Conservation (phyloP, 2,113 vertebrate genomes). For the Pollimyrus isidori region DNA sequence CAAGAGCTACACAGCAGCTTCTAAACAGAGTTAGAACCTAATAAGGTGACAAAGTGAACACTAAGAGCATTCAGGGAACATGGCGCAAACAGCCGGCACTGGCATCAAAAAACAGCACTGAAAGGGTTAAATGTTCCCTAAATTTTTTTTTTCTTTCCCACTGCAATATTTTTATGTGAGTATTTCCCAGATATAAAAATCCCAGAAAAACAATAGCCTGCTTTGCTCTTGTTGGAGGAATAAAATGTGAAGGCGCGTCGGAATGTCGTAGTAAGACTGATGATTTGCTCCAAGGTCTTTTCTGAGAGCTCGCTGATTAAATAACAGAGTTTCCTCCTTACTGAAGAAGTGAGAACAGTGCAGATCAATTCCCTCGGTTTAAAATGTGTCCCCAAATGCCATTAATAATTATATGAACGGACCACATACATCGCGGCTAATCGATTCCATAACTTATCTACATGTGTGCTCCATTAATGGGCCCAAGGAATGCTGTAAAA, state of each 20-base stretch:
- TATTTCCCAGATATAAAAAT: neutral
- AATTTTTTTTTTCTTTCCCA: neutral
- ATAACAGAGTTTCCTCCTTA: slow-evolving; percentile 17
- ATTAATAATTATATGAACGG: slow-evolving; percentile 42
- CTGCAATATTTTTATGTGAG: neutral
- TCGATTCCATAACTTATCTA: slow-evolving; percentile 62
- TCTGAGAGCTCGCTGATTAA: slow-evolving; percentile 11
- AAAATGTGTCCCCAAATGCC: slow-evolving; percentile 52
- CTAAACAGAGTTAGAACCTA: neutral
- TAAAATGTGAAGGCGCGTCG: neutral
- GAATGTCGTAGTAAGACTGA: neutral
- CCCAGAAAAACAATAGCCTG: neutral
- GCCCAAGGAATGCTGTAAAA: slow-evolving; percentile 56
- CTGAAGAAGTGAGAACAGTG: slow-evolving; percentile 54
- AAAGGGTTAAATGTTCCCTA: neutral
- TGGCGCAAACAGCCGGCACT: neutral
- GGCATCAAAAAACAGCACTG: neutral
- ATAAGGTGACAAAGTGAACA: neutral
- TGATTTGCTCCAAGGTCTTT: neutral
- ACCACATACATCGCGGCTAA: slow-evolving; percentile 65
- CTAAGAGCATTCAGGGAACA: neutral
- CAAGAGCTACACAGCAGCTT: neutral
- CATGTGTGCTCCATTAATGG: slow-evolving; percentile 65
- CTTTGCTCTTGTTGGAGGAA: neutral
- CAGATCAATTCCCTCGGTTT: slow-evolving; percentile 46